Evolutionary conservation across 2,797 vertebrate species (phyloP), one percentile per base, ranked within the genome.

Genomic region (Trachops cirrhosus): DNA sequence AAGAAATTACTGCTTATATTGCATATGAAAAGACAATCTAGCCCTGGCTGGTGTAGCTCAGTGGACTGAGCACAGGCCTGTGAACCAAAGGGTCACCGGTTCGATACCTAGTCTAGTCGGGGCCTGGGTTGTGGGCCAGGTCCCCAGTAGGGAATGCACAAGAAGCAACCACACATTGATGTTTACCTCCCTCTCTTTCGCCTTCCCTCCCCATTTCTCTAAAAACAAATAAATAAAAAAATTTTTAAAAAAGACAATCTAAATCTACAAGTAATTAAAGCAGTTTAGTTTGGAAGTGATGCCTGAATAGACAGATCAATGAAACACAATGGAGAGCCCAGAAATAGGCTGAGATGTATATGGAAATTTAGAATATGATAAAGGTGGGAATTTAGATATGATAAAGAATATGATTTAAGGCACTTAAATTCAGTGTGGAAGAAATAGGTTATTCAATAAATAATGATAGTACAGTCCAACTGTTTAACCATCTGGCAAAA

Each of bases 391-490:
- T n/a, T n/a, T n/a, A n/a, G n/a, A n/a, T n/a, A n/a, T n/a, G n/a
- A n/a, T n/a, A n/a, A n/a, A n/a, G n/a, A n/a, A n/a, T n/a, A n/a
- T n/a, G n/a, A n/a, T n/a, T n/a, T n/a, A n/a, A n/a, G n/a, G 34
- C 86, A 92, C 92, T 96, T 93, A 57, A 95, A 93, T 87, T 87
- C 62, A 89, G 54, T 41, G 46, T 41, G 50, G 39, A 86, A 91
- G 80, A 94, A 44, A 86, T 52, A 12, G 52, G 5, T 54, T 86
- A 77, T 46, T 78, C 46, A 89, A 78, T 77, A 94, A 91, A 94
- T 46, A 62, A 67, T 44, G 11, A 54, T 78, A 39, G 22, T 75
- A 80, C 52, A 41, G 24, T 88, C 88, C 52, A 94, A 92, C 18
- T 74, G 67, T 44, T 62, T 91, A 89, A 18, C 68, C 68, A 68